Evolutionary conservation across 2,888 invertebrate genomes (phyloP), one percentile per base, ranked within the genome.

Genomic region (Sialis lutaria): DNA sequence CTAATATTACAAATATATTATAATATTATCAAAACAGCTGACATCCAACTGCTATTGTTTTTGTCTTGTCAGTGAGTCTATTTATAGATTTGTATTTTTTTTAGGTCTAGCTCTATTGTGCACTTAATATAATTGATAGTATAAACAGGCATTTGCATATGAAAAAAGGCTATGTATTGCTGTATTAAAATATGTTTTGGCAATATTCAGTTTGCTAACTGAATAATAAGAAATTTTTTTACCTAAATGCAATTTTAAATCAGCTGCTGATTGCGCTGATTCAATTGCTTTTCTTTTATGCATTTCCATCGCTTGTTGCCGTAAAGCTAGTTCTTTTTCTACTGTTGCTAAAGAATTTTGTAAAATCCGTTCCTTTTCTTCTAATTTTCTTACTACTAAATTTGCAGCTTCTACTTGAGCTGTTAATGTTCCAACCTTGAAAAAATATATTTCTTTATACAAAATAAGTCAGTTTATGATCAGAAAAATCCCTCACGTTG

Each of bases 271-370:
- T 65, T 97, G 97, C 1, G 96, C 91, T 48, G 88, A 89, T 67
- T 97, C 97, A 51, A 96, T 91, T 1, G 96, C 95, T 67, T 97
- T 97, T 32, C 96, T 73, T 62, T 95, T 96, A 67, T 96, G 92
- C 83, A 93, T 86, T 68, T 97, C 97, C 86, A 93, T 87, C 2
- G 95, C 90, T 64, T 95, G 95, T 60, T 96, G 93, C 2, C 95
- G 73, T 49, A 95, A 67, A 47, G 90, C 74, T 52, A 95, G 69
- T 65, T 97, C 96, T 64, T 96, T 96, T 67, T 97, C 96, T 4
- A 90, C 86, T 2, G 90, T 89, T 0, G 88, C 82, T 44, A 97
- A 74, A 41, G 89, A 91, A 58, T 88, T 88, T 62, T 93, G 92
- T 49, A 97, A 68, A 49, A 93, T 76, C 8, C 93, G 74, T 64